Conservation (phyloP, 2,797 vertebrate genomes). For the Rhabdomys pumilio region DNA sequence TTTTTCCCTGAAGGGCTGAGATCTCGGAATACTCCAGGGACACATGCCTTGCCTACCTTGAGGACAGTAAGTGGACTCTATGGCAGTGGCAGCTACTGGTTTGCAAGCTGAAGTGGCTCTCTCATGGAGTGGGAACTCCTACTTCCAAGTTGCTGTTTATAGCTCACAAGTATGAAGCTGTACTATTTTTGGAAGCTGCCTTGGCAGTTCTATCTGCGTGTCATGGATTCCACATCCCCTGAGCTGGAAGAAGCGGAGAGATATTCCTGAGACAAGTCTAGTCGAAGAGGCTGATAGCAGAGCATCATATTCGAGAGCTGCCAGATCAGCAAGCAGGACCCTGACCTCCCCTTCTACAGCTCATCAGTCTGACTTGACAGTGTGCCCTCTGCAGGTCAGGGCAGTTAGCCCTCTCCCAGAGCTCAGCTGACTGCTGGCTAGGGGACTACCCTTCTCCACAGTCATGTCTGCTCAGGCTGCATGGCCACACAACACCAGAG, state of each 20-base stretch:
- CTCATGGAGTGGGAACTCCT: not conserved
- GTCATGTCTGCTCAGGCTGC: not conserved
- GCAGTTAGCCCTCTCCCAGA: not conserved
- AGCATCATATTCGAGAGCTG: not conserved
- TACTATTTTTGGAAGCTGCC: slow-evolving; percentile 65
- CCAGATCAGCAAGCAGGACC: not conserved
- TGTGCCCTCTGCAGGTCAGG: not conserved
- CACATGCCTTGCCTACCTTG: not conserved
- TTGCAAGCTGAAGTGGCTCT: not conserved
- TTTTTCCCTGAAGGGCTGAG: not conserved
- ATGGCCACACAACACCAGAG: not conserved
- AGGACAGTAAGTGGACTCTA: not conserved
- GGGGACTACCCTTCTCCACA: not conserved
- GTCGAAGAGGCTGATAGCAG: not conserved
- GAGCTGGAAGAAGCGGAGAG: slow-evolving; percentile 33
- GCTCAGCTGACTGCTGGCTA: not conserved
- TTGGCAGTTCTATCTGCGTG: not conserved
- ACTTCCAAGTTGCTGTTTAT: slow-evolving; percentile 33
- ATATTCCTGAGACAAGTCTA: not conserved
- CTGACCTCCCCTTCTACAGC: fast-evolving
- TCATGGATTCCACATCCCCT: slow-evolving; percentile 12
- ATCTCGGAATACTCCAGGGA: not conserved
- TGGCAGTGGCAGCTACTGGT: not conserved
- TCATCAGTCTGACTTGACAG: not conserved
- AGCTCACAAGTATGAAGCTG: slow-evolving; percentile 46